phyloP scores from a whole-genome alignment of 2,113 vertebrate species.

The Etia nguti region DNA sequence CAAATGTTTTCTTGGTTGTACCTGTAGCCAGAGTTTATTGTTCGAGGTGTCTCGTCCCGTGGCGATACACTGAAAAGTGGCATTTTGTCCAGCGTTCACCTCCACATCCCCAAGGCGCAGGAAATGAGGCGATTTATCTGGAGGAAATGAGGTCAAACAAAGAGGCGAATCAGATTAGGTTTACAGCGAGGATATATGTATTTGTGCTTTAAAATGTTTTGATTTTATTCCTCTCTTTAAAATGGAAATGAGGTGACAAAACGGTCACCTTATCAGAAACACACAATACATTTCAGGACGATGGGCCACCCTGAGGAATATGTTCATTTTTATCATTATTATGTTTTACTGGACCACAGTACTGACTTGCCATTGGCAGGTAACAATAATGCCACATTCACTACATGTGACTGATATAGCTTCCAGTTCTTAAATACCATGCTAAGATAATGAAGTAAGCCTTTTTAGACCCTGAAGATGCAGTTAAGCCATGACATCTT shows the following conservation, averaged over 20 bases:
- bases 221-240: background rate
- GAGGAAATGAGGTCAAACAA: constrained; percentile 14
- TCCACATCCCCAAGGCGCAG: constrained; percentile 96
- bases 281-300: background rate
- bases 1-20: constrained; percentile 46
- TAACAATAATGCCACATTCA: constrained; percentile 28
- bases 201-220: background rate
- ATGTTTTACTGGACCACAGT: constrained; percentile 4
- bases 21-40: constrained; percentile 98
- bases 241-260: constrained; percentile 5
- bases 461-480: constrained; percentile 28
- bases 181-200: background rate
- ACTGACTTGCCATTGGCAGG: constrained; percentile 25
- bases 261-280: background rate
- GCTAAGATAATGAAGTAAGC: constrained; percentile 25
- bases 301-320: background rate
- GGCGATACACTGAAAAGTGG: constrained; percentile 97
- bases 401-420: background rate
- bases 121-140: constrained; percentile 99
- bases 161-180: background rate
- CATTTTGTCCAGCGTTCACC: constrained; percentile 98
- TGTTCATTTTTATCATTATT: constrained; percentile 27
- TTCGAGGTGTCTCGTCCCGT: constrained; percentile 90
- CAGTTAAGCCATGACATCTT: constrained; percentile 46
- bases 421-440: constrained; percentile 4